Evolutionary conservation across 37 sponge, comb jelly and placozoan genomes (phyloP).

Genomic region (Haliclona indistincta): DNA sequence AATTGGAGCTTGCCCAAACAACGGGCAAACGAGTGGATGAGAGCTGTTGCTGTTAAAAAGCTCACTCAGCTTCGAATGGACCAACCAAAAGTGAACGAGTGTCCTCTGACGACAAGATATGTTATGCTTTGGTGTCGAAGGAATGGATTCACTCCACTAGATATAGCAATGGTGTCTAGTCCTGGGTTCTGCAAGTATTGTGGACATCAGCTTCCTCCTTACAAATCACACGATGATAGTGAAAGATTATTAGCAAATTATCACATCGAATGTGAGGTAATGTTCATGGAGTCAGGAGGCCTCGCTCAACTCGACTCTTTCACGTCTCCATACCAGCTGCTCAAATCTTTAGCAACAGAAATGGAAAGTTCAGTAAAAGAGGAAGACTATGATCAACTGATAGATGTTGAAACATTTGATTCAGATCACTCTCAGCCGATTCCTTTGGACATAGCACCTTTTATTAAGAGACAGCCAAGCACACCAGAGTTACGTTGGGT

Average conservation of each 20-base stretch:
- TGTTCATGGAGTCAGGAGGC: no score
- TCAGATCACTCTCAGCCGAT: neutral
- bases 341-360: neutral
- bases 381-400: neutral
- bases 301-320: conserved; percentile 27
- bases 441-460: neutral
- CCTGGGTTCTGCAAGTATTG: conserved; percentile 59
- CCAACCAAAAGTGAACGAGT: neutral
- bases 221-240: neutral
- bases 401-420: conserved; percentile 6
- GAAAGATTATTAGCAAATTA: no score
- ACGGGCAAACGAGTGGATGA: conserved; percentile 84
- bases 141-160: conserved; percentile 79
- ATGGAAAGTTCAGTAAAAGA: neutral
- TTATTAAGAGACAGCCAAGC: conserved; percentile 35
- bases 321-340: neutral
- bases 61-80: conserved; percentile 10
- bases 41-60: conserved; percentile 61
- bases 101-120: conserved; percentile 15
- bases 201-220: conserved; percentile 41
- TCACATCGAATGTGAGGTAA: no score
- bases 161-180: neutral
- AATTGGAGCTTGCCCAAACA: conserved; percentile 64
- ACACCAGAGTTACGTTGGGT: conserved; percentile 67
- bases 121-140: conserved; percentile 83